Evolutionary conservation across 2,797 vertebrate species (phyloP).

Genomic region (Pelobates cultripes): DNA sequence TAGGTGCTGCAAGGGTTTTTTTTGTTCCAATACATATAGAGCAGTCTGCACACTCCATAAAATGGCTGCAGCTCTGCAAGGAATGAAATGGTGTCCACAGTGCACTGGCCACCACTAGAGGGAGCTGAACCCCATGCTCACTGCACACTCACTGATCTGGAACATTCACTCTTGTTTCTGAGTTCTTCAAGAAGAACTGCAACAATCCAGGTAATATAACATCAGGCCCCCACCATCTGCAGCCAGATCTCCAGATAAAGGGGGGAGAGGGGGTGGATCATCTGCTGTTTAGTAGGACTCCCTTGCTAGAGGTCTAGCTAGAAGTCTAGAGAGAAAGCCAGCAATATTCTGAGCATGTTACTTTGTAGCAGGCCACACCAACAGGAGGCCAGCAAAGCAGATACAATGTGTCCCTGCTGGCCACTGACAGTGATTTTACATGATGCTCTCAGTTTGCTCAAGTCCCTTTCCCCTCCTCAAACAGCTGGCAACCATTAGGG

Average conservation of each 20-base stretch:
- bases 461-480: too few relatives aligned
- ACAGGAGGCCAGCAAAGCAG: too few relatives aligned
- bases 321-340: too few relatives aligned
- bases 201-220: conserved; percentile 63
- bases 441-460: too few relatives aligned
- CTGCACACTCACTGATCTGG: conserved; percentile 68
- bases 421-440: too few relatives aligned
- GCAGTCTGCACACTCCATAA: conserved; percentile 68
- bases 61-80: conserved; percentile 73
- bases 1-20: neutral
- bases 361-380: too few relatives aligned
- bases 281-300: too few relatives aligned
- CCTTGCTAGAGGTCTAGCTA: too few relatives aligned
- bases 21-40: conserved; percentile 8
- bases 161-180: conserved; percentile 65
- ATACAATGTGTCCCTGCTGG: too few relatives aligned
- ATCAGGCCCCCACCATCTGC: neutral
- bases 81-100: conserved; percentile 72
- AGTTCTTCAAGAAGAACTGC: conserved; percentile 66
- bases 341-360: too few relatives aligned
- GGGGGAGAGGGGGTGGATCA: neutral
- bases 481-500: too few relatives aligned
- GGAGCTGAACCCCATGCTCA: conserved; percentile 71
- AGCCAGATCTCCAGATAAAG: neutral
- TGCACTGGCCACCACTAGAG: conserved; percentile 72